These are phyloP conservation scores for Amniataba percoides DNA, from an alignment of 2,797 vertebrate genomes.

Conservation along the genomic window DNA sequence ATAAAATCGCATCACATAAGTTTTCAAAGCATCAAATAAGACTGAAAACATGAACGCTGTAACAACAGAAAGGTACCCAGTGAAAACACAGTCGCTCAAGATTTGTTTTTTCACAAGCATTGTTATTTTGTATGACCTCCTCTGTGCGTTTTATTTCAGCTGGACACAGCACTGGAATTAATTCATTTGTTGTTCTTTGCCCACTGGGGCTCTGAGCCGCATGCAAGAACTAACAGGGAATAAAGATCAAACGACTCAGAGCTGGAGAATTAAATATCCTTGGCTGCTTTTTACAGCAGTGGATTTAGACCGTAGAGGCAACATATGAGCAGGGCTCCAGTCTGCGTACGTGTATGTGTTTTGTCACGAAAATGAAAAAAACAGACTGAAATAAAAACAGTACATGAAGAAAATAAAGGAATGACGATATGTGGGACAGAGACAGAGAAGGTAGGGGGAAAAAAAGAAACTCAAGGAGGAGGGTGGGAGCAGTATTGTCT, in stretches of 20 bases:
- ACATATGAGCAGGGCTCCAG: slow-evolving; percentile 18
- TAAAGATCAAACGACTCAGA: slow-evolving; percentile 59
- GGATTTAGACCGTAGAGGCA: slow-evolving; percentile 43
- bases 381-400: slow-evolving; percentile 32
- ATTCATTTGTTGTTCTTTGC: slow-evolving; percentile 67
- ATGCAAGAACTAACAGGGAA: slow-evolving; percentile 46
- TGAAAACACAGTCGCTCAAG: slow-evolving; percentile 14
- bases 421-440: slow-evolving; percentile 4
- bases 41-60: not conserved
- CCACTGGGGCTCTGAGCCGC: slow-evolving; percentile 30
- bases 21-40: too few species aligned
- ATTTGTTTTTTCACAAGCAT: slow-evolving; percentile 3
- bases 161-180: slow-evolving; percentile 53
- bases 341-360: slow-evolving; percentile 16
- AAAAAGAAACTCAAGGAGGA: slow-evolving; percentile 25
- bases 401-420: slow-evolving; percentile 28
- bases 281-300: slow-evolving; percentile 60
- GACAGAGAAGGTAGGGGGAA: not conserved
- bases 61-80: slow-evolving; percentile 13
- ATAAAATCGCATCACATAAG: not conserved
- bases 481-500: slow-evolving; percentile 18
- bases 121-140: slow-evolving; percentile 41
- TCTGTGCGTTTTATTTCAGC: slow-evolving; percentile 58
- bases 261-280: slow-evolving; percentile 63
- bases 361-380: slow-evolving; percentile 25